These are phyloP conservation scores for Laticauda laticaudata DNA, from an alignment of 2,113 vertebrate species.

Conservation along the genomic window DNA sequence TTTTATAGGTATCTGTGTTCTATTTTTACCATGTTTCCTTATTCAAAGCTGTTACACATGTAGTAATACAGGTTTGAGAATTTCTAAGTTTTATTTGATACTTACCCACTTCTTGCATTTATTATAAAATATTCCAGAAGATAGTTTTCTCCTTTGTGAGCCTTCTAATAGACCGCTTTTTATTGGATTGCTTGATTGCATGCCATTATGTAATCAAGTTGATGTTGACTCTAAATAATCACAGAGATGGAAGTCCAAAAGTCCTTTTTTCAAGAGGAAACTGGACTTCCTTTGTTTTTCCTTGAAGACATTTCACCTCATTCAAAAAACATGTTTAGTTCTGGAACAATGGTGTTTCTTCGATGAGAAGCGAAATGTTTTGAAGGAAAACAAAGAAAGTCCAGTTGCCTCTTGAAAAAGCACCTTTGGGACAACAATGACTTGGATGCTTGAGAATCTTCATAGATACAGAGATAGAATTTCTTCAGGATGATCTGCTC, in stretches of 20 bases:
- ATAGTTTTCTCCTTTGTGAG: neutral
- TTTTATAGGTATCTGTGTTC: neutral
- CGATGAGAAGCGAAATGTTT: neutral
- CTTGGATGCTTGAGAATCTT: neutral
- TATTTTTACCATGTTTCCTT: neutral
- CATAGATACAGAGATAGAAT: neutral
- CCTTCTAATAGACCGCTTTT: neutral
- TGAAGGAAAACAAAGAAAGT: no score
- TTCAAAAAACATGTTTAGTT: neutral
- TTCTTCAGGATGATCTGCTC: neutral
- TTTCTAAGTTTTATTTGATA: neutral
- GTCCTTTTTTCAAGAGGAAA: neutral
- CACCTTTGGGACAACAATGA: neutral
- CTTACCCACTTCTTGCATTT: neutral
- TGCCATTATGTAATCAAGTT: neutral
- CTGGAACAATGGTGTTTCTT: neutral
- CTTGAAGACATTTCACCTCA: neutral
- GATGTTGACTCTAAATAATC: neutral
- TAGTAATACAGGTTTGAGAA: neutral
- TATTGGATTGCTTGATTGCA: neutral
- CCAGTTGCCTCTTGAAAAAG: no score
- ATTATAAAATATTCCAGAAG: neutral
- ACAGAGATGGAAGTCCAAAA: neutral
- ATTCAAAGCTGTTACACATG: neutral
- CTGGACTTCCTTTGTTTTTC: neutral